A percentile compares a stretch with the other conserved stretches of the same genome.
phyloP scores from a whole-genome alignment of 2,888 invertebrate species.

The Nasonovia ribisnigri region DNA sequence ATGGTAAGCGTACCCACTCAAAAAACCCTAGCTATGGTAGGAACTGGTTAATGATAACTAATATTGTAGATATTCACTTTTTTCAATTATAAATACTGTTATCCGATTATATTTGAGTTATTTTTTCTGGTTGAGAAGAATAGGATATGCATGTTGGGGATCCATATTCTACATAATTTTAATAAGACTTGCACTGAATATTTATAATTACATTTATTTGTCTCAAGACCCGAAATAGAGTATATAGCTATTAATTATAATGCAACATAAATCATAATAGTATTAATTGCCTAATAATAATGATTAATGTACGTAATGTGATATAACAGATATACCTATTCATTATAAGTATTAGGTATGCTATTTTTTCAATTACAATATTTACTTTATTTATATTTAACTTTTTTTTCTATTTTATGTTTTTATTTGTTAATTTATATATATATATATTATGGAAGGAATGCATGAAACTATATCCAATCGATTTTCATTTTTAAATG shows the following conservation, averaged over 20 bases:
- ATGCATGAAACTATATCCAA: background rate
- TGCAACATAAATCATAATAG: background rate
- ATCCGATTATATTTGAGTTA: background rate
- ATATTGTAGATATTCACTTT: background rate
- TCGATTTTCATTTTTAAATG: background rate
- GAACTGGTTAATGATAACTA: background rate
- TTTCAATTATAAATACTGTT: background rate
- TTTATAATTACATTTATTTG: background rate
- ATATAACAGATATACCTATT: too few relatives aligned
- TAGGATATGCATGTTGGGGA: too few relatives aligned
- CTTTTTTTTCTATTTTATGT: background rate
- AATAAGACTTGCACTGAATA: background rate
- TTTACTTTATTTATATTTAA: background rate
- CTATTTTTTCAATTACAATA: background rate
- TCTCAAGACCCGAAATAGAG: background rate
- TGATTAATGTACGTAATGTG: too few relatives aligned
- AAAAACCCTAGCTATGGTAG: too few relatives aligned
- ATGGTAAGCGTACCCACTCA: too few relatives aligned
- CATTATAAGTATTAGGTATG: too few relatives aligned
- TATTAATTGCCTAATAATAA: background rate
- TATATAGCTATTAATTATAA: background rate
- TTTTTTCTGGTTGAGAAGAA: background rate
- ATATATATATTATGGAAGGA: background rate
- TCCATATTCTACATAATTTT: too few relatives aligned
- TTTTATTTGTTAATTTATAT: background rate